These are phyloP conservation scores for Sciurus vulgaris DNA, from an alignment of 2,797 vertebrate genomes.

Conservation along the genomic window DNA sequence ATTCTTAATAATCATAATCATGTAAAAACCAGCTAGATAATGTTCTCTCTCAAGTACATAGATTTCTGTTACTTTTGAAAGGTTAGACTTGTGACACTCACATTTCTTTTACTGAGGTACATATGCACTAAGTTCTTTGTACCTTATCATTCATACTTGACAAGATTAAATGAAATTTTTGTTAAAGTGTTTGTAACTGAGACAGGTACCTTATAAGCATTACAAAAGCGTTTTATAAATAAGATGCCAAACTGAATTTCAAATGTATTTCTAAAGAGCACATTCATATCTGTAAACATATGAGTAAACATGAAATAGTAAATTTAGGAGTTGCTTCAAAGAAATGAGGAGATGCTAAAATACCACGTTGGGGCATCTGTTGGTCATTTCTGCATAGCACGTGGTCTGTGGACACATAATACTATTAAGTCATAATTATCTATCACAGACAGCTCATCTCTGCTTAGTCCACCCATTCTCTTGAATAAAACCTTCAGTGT, in stretches of 20 bases:
- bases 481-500: background rate
- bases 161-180: constrained; percentile 48
- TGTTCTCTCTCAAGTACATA: constrained; percentile 36
- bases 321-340: background rate
- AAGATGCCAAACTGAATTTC: constrained; percentile 9
- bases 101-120: constrained; percentile 32
- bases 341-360: background rate
- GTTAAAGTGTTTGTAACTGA: background rate
- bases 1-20: background rate
- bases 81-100: background rate
- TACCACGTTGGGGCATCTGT: background rate
- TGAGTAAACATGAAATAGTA: background rate
- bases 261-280: background rate
- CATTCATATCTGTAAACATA: background rate
- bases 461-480: background rate
- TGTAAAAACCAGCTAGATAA: constrained; percentile 2
- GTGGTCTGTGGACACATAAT: background rate
- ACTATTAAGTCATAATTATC: background rate
- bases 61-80: constrained; percentile 37
- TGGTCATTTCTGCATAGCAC: constrained; percentile 24
- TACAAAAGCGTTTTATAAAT: constrained; percentile 17
- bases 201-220: background rate
- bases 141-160: background rate
- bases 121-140: background rate
- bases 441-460: background rate